These are phyloP conservation scores for Carlito syrichta DNA, from an alignment of 2,113 vertebrate genomes.

Conservation along the genomic window DNA sequence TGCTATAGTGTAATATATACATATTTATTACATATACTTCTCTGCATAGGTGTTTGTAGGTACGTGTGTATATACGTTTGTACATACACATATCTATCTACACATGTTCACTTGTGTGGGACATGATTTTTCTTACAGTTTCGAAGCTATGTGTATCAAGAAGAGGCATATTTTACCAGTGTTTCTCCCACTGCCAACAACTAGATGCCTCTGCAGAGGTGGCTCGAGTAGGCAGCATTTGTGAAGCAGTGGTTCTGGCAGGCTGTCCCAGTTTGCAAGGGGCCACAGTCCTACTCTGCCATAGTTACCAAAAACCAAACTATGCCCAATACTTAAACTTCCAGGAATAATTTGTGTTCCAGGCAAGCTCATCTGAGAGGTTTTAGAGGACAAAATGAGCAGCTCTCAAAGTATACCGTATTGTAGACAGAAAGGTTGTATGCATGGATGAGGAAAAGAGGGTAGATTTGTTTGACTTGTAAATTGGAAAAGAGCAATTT, in stretches of 20 bases:
- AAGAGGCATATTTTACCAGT: neutral
- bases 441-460: neutral
- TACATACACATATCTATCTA: neutral
- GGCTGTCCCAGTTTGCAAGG: neutral
- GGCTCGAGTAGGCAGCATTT: accelerated
- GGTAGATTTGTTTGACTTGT: neutral
- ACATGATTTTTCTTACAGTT: neutral
- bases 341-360: neutral
- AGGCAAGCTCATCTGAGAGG: neutral
- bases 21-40: neutral
- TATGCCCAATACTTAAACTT: neutral
- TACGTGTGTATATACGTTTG: too few relatives aligned
- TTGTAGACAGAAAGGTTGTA: neutral
- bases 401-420: neutral
- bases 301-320: neutral
- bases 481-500: neutral
- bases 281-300: neutral
- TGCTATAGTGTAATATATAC: neutral
- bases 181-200: neutral
- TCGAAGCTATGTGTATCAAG: neutral
- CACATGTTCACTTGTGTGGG: neutral
- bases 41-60: neutral
- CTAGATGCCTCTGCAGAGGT: neutral
- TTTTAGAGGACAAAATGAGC: neutral
- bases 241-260: neutral